Base-by-base conservation (phyloP, 1,140 invertebrate species). In the Psilanteris sp. region DNA sequence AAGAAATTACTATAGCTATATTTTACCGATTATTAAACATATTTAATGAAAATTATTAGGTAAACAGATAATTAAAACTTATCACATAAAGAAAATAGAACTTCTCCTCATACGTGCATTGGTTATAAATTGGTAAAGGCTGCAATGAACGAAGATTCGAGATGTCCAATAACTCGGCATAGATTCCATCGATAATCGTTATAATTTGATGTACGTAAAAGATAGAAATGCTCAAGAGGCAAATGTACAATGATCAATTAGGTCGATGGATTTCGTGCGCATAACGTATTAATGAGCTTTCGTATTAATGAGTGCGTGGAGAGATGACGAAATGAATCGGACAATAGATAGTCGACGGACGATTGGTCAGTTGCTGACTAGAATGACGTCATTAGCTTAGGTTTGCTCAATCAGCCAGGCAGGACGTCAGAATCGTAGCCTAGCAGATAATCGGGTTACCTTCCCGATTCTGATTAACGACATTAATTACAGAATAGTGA, bases 401-500 rank as follows among this genome's bases (percentile, higher is more conserved):
- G 52, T 75, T 76, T 71, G 78, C 76, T 83, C 77, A 85, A 83
- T 87, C 82, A 81, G 75, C 77, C 54, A 64, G 77, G 41, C 71
- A 75, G 71, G 72, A 86, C 77, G 80, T 83, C 81, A 83, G 82
- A 84, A 82, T 83, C 77, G 79, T 57, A 75, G 64, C 68, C 52
- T 66, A 75, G 67, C 57, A 46, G 68, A 80, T 85, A 85, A 87
- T 86, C 83, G 79, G 62, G 79, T 87, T 86, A 86, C 66, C 78
- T 79, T 79, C 44, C 77, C 76, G 76, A 80, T 83, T 81, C 80
- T 82, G 84, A 85, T 86, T 81, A 85, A 79, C 77, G 78, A 81
- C 82, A 80, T 85, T 85, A 85, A 87, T 85, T 85, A 84, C 79
- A 71, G 79, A 82, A 83, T 80, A 78, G 79, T 81, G 79, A 81